A percentile compares a stretch with the other conserved stretches of the same genome.
phyloP scores from a whole-genome alignment of 2,797 vertebrate species.

The Erethizon dorsatum region DNA sequence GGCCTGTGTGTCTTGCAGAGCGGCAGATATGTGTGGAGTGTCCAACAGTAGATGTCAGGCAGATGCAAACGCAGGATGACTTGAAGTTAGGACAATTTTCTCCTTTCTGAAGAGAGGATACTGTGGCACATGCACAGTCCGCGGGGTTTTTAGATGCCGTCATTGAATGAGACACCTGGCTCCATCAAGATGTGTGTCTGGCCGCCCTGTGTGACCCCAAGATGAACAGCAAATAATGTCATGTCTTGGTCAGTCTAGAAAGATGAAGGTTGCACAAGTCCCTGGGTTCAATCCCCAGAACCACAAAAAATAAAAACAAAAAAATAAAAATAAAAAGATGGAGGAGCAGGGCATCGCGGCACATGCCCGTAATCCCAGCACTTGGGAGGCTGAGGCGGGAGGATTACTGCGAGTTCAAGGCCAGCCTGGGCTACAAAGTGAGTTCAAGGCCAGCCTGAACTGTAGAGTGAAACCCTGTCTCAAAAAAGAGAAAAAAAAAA shows the following conservation, averaged over 20 bases:
- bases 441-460: too few relatives aligned
- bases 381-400: too few relatives aligned
- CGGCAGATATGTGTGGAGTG: fast-evolving
- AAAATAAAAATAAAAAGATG: too few relatives aligned
- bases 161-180: constrained; percentile 20
- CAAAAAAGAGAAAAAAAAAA: too few relatives aligned
- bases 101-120: neutral
- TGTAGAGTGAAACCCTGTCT: too few relatives aligned
- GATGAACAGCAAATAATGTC: neutral
- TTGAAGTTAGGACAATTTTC: constrained; percentile 29
- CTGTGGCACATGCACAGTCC: neutral
- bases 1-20: too few relatives aligned
- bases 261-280: neutral
- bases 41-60: neutral
- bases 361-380: too few relatives aligned
- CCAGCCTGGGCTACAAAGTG: too few relatives aligned
- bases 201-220: neutral
- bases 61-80: neutral
- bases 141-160: neutral
- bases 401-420: too few relatives aligned
- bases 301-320: too few relatives aligned
- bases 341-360: too few relatives aligned
- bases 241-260: constrained; percentile 4
- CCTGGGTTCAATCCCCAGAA: too few relatives aligned
- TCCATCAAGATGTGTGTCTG: neutral